Conservation (phyloP, 1,140 invertebrate species). For the Mamestra configurata region DNA sequence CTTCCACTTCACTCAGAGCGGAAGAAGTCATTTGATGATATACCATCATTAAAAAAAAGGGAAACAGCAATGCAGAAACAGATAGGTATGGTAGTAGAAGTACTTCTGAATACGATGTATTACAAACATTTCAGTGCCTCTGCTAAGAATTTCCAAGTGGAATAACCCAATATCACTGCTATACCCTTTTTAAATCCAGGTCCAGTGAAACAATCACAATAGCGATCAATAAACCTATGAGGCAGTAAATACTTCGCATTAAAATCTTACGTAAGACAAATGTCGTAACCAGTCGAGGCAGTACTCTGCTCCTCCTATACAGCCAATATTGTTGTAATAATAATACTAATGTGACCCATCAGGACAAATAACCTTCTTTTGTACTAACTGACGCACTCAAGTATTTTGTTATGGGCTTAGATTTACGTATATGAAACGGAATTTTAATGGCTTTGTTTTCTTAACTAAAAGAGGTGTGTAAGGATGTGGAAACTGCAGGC, state of each 20-base stretch:
- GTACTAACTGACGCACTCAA: background rate
- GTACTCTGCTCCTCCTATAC: background rate
- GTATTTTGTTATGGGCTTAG: background rate
- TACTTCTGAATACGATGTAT: too few species aligned
- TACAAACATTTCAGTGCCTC: too few species aligned
- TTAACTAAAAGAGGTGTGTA: background rate
- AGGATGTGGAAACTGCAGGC: background rate
- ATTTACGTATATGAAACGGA: background rate
- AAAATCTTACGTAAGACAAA: background rate
- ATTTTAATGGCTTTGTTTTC: background rate
- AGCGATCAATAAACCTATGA: too few species aligned
- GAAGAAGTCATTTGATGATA: too few species aligned
- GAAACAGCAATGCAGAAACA: too few species aligned
- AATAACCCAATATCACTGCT: too few species aligned
- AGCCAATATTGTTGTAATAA: background rate
- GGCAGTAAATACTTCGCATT: background rate
- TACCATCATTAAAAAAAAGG: too few species aligned
- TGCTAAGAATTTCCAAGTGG: too few species aligned
- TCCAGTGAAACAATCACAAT: too few species aligned
- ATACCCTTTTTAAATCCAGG: too few species aligned
- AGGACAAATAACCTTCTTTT: constrained; percentile 17
- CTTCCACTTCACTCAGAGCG: too few species aligned
- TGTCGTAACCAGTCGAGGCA: background rate
- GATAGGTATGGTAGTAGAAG: too few species aligned
- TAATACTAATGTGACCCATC: constrained; percentile 11